Evolutionary conservation across 2,888 invertebrate species (phyloP).

Genomic region (Lithosia quadra): DNA sequence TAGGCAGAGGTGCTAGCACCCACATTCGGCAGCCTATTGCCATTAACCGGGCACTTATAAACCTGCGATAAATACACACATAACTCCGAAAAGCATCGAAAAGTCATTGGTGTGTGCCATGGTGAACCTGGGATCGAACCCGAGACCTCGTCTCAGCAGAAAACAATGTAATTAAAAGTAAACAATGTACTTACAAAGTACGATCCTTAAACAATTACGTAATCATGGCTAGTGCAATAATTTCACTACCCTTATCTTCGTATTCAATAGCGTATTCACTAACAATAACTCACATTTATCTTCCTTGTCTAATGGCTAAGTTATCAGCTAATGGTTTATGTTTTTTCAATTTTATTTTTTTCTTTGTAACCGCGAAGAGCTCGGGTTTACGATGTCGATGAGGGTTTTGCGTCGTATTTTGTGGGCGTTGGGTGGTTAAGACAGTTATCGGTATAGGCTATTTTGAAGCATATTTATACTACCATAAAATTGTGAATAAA

Average conservation of each 20-base stretch:
- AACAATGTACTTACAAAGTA: constrained; percentile 12
- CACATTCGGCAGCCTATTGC: too few relatives aligned
- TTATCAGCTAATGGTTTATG: constrained; percentile 71
- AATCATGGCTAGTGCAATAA: constrained; percentile 35
- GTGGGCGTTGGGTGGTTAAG: constrained; percentile 29
- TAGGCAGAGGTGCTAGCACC: too few relatives aligned
- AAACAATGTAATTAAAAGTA: too few relatives aligned
- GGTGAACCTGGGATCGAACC: too few relatives aligned
- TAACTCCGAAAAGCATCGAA: too few relatives aligned
- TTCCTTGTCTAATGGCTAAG: constrained; percentile 57
- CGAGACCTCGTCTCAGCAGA: too few relatives aligned
- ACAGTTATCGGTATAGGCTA: constrained; percentile 6
- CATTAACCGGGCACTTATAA: too few relatives aligned
- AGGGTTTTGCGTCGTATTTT: constrained; percentile 61
- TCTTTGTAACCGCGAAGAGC: constrained; percentile 34
- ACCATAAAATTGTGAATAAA: too few relatives aligned
- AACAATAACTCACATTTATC: constrained; percentile 59
- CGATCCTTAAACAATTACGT: constrained; percentile 11
- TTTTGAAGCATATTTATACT: too few relatives aligned
- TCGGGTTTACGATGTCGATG: constrained; percentile 42
- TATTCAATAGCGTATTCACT: constrained; percentile 47
- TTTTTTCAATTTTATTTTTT: constrained; percentile 53
- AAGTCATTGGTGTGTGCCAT: too few relatives aligned
- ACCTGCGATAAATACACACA: too few relatives aligned
- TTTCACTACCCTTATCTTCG: constrained; percentile 44